Percentiles rank a stretch among this genome's conserved stretches.
Conservation (phyloP, 2,888 invertebrate species). For the Mesorhabditis spiculigera region DNA sequence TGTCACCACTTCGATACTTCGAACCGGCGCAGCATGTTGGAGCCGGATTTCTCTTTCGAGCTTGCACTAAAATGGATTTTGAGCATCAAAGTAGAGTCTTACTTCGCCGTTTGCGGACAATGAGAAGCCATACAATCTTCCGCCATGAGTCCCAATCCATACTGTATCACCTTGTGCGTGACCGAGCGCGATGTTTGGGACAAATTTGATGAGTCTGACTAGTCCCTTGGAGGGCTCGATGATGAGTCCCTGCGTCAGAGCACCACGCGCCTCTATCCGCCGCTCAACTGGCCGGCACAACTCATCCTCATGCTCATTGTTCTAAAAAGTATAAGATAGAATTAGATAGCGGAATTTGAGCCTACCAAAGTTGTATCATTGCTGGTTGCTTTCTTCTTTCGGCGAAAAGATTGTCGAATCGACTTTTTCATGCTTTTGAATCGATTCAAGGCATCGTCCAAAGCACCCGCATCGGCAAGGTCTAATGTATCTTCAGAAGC, state of each 20-base stretch:
- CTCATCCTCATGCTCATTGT: conserved; percentile 24
- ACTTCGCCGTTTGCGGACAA: conserved; percentile 62
- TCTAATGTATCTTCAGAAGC: conserved; percentile 65
- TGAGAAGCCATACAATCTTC: conserved; percentile 77
- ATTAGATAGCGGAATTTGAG: too few species aligned
- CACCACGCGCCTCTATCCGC: conserved; percentile 83
- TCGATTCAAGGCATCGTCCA: conserved; percentile 66
- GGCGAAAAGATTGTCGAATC: conserved; percentile 87
- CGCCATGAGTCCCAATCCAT: conserved; percentile 96
- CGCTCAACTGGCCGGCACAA: conserved; percentile 74
- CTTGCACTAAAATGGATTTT: conserved; percentile 7
- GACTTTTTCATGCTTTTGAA: conserved; percentile 97
- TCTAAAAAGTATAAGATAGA: neutral
- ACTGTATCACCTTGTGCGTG: conserved; percentile 60
- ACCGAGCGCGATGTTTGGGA: conserved; percentile 14
- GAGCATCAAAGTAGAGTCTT: neutral
- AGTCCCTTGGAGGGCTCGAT: conserved; percentile 29
- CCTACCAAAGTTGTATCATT: neutral
- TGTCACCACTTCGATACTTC: conserved; percentile 15
- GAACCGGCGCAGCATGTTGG: conserved; percentile 77
- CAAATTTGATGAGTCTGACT: conserved; percentile 23
- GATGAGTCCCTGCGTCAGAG: neutral
- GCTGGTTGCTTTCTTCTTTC: conserved; percentile 59
- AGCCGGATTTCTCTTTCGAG: conserved; percentile 77
- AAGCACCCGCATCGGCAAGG: conserved; percentile 82